Evolutionary conservation across 2,888 invertebrate species (phyloP).

Genomic region (Acleris cristana): DNA sequence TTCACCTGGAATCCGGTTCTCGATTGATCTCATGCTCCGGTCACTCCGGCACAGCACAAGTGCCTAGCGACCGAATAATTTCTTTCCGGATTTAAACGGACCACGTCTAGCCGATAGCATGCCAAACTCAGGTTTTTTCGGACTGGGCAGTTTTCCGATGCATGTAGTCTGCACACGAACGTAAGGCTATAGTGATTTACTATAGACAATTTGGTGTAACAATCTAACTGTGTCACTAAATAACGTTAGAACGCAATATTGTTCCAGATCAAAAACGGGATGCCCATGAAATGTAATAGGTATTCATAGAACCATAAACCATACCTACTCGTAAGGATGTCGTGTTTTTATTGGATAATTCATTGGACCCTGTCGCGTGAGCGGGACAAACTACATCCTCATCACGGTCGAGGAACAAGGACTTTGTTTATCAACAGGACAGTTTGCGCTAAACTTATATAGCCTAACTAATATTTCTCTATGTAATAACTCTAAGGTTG

Average conservation of each 20-base stretch:
- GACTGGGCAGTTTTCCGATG: not conserved
- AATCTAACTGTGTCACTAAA: too few species aligned
- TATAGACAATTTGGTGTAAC: too few species aligned
- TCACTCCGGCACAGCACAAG: not conserved
- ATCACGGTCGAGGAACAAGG: not conserved
- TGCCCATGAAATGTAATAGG: not conserved
- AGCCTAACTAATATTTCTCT: too few species aligned
- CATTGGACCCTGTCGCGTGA: not conserved
- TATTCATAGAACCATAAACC: not conserved
- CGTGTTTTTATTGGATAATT: not conserved
- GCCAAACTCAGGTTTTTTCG: not conserved
- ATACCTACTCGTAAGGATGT: not conserved
- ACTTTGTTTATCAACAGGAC: not conserved
- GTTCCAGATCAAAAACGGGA: too few species aligned
- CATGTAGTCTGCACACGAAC: not conserved
- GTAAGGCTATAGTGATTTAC: too few species aligned
- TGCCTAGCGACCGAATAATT: not conserved
- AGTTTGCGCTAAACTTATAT: too few species aligned
- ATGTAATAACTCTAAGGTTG: too few species aligned
- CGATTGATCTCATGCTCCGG: too few species aligned
- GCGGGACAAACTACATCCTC: slow-evolving; percentile 1
- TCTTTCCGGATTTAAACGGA: not conserved
- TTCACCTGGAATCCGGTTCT: too few species aligned
- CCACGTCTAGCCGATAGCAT: not conserved
- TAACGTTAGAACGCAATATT: too few species aligned